phyloP scores from a whole-genome alignment of 2,888 invertebrate genomes.

The Plebejus anna region DNA sequence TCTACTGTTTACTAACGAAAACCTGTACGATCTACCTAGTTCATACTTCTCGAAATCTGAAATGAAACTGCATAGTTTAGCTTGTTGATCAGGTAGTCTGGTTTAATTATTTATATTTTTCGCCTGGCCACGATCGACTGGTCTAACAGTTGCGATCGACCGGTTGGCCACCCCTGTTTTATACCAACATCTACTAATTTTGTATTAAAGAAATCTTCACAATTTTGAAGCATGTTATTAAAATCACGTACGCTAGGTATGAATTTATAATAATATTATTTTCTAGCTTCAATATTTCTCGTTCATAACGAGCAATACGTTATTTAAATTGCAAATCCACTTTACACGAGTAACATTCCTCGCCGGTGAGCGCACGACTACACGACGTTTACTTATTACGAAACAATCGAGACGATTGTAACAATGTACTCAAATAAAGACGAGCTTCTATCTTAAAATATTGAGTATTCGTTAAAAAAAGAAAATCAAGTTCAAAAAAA shows the following conservation, averaged over 20 bases:
- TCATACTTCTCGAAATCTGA: too few relatives aligned
- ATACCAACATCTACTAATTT: background rate
- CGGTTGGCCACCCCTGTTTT: too few relatives aligned
- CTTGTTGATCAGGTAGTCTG: too few relatives aligned
- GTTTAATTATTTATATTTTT: too few relatives aligned
- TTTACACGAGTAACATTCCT: slow-evolving; percentile 29
- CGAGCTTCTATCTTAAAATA: background rate
- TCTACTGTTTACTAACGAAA: too few relatives aligned
- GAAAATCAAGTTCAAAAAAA: background rate
- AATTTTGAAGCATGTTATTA: background rate
- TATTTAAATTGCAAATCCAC: slow-evolving; percentile 37
- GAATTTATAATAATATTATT: background rate
- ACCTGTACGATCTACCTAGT: too few relatives aligned
- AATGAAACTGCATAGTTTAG: too few relatives aligned
- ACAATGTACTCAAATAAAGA: background rate
- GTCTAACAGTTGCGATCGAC: too few relatives aligned
- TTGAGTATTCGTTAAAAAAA: background rate
- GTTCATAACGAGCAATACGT: slow-evolving; percentile 30
- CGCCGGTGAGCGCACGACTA: slow-evolving; percentile 16
- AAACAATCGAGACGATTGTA: background rate
- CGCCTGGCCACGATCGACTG: too few relatives aligned
- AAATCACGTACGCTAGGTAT: too few relatives aligned
- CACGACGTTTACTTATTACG: slow-evolving; percentile 10
- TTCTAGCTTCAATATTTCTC: background rate
- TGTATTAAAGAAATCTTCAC: background rate